Evolutionary conservation across 2,888 invertebrate species (phyloP).

Genomic region (Carabus problematicus): DNA sequence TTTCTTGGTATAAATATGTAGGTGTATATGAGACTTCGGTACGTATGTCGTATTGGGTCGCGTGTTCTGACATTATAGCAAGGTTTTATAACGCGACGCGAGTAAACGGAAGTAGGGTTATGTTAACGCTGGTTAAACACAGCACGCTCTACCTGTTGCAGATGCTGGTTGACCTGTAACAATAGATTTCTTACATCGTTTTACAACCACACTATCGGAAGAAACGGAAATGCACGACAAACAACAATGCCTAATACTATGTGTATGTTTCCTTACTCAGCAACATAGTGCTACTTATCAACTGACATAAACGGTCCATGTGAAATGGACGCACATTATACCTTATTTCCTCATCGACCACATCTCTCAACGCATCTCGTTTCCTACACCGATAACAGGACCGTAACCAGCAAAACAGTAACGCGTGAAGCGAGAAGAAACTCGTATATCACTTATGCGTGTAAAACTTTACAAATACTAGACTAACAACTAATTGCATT

Average conservation of each 20-base stretch:
- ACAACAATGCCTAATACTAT: too few species aligned
- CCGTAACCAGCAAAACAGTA: too few species aligned
- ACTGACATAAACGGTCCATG: neutral
- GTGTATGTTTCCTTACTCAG: too few species aligned
- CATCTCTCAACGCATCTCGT: neutral
- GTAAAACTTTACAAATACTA: too few species aligned
- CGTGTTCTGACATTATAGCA: slow-evolving; percentile 6
- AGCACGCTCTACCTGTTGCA: slow-evolving; percentile 29
- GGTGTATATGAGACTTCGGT: too few species aligned
- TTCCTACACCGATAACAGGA: neutral
- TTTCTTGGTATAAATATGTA: too few species aligned
- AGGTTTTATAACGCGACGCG: slow-evolving; percentile 21
- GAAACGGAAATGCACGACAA: neutral
- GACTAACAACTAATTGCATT: too few species aligned
- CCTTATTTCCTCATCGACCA: neutral
- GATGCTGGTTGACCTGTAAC: slow-evolving; percentile 9
- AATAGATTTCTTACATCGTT: slow-evolving; percentile 16
- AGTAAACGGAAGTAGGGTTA: slow-evolving; percentile 33
- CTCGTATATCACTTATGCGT: too few species aligned
- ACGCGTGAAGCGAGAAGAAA: too few species aligned
- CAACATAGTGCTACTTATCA: too few species aligned
- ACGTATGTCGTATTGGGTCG: neutral
- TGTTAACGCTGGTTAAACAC: slow-evolving; percentile 36
- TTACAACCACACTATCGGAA: neutral
- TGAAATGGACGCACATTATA: neutral